phyloP scores from a whole-genome alignment of 2,113 vertebrate species.

The Harpagus bidentatus region DNA sequence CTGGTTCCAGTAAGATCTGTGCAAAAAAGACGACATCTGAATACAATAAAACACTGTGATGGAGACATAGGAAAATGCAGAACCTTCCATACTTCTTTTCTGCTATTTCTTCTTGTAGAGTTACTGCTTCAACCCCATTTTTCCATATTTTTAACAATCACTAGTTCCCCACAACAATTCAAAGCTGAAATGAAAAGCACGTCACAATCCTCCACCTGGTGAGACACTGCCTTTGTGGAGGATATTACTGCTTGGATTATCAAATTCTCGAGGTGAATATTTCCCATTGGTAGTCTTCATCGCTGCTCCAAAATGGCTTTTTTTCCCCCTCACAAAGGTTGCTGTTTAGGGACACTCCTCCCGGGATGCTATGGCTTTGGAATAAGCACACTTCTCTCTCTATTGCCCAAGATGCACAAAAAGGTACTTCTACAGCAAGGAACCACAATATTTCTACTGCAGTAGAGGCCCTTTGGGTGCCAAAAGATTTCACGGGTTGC shows the following conservation, averaged over 20 bases:
- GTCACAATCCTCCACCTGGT: rapidly evolving
- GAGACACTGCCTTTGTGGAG: neutral
- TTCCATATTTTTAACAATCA: neutral
- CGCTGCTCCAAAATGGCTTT: neutral
- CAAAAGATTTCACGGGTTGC: neutral
- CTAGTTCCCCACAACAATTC: neutral
- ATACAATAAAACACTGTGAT: neutral
- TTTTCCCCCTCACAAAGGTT: neutral
- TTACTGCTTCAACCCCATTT: neutral
- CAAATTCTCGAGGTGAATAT: neutral
- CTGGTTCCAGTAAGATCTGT: neutral
- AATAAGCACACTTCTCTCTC: neutral
- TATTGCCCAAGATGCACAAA: neutral
- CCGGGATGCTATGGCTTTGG: neutral
- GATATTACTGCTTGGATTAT: neutral
- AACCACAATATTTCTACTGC: neutral
- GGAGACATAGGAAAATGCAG: neutral
- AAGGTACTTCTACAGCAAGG: neutral
- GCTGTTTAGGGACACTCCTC: neutral
- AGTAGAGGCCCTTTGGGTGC: neutral
- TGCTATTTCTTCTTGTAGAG: neutral
- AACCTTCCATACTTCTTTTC: neutral
- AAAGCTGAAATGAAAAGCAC: neutral
- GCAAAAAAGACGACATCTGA: neutral
- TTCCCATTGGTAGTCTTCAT: neutral